Evolutionary conservation across 2,797 vertebrate species (phyloP), one percentile per base, ranked within the genome.

Genomic region (Dallia pectoralis): DNA sequence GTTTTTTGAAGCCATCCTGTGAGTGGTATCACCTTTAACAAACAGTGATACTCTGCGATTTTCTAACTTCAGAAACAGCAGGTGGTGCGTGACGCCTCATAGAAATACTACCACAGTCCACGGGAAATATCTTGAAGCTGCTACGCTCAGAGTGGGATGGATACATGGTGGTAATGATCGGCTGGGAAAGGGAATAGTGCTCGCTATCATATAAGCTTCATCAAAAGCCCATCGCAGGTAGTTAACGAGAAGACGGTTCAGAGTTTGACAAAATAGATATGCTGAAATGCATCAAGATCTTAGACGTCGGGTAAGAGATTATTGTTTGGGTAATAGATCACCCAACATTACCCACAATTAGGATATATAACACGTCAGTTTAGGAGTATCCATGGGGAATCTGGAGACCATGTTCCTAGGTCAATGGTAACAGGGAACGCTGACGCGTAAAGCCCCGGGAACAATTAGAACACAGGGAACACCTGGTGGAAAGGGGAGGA

Each of bases 141-240:
- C 22, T 61, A 48, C 53, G 30, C 29, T 25, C 25, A 40, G 64
- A 47, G 47, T 56, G 66, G 44, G 51, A 64, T 65, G 51, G 48
- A 67, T 75, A 53, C n/a, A 67, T 48, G 27, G 22, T 14, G 33
- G 27, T 27, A 25, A 44, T 48, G 32, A 32, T 51, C 36, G 63
- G 71, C 19, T 7, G 16, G n/a, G 49, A 68, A 67, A 66, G 49
- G 49, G 40, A 67, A 74, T 73, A 71, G 65, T 67, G 61, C 48
- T 44, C 8, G 12, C n/a, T 19, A 56, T 19, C 49, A 49, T 36
- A 47, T 40, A 61, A 25, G 63, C 72, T 74, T 63, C 48, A 30
- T 71, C 71, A 71, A 6, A 4, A 3, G 36, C 5, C 36, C 36
- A 40, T 36, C 40, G 11, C 40, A 40, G 11, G 40, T 9, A 44